A percentile compares a stretch with the other conserved stretches of the same genome.
Evolutionary conservation across 2,797 vertebrate genomes (phyloP).

Genomic region (Falco columbarius): DNA sequence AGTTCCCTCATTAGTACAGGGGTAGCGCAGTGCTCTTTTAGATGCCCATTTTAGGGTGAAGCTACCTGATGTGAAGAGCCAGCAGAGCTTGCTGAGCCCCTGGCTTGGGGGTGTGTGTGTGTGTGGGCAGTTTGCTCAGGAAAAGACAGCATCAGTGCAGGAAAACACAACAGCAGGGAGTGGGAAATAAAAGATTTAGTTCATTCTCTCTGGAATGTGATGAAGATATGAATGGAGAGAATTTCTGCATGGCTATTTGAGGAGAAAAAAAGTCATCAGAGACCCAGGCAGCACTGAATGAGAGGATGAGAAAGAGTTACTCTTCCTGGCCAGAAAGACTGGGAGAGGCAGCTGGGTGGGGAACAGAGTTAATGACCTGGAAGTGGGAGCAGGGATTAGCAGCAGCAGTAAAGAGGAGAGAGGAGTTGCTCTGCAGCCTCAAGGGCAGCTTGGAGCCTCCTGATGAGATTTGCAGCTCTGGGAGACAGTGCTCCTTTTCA

Average conservation of each 20-base stretch:
- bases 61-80: neutral
- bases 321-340: constrained; percentile 38
- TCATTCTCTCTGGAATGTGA: neutral
- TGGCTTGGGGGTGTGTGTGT: neutral
- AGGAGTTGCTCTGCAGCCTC: constrained; percentile 32
- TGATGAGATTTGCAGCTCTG: constrained; percentile 12
- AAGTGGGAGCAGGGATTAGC: constrained; percentile 52
- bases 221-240: neutral
- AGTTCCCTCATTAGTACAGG: neutral
- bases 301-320: constrained; percentile 31
- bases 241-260: neutral
- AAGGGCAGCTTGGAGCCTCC: neutral
- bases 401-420: constrained; percentile 1
- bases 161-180: neutral
- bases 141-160: neutral
- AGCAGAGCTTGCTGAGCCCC: neutral
- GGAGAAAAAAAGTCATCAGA: neutral
- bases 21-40: neutral
- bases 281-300: neutral
- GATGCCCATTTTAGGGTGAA: neutral
- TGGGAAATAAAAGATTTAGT: neutral
- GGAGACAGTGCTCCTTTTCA: neutral
- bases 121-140: neutral
- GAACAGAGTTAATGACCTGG: constrained; percentile 63
- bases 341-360: constrained; percentile 52